Evolutionary conservation across 2,113 vertebrate species (phyloP).

Genomic region (Suncus etruscus): DNA sequence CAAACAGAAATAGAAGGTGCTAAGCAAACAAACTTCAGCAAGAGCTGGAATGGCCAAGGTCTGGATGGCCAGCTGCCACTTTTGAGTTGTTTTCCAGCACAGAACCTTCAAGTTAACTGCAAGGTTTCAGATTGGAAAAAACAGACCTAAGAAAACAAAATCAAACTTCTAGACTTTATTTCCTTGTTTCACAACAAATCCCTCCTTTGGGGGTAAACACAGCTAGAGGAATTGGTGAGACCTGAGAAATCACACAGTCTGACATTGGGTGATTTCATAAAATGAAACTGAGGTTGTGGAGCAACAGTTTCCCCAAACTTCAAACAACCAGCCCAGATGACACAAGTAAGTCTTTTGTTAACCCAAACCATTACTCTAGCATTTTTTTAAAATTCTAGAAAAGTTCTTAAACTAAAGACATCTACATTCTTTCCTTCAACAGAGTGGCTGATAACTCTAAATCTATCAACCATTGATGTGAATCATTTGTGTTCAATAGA

Average conservation of each 20-base stretch:
- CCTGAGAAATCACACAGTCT: not conserved
- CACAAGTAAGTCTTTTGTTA: not conserved
- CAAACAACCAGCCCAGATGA: not conserved
- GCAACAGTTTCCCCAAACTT: not conserved
- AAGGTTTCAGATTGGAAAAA: slow-evolving; percentile 69
- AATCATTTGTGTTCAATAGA: slow-evolving; percentile 39
- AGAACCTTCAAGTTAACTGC: slow-evolving; percentile 64
- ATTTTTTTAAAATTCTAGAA: slow-evolving; percentile 33
- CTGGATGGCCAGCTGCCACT: slow-evolving; percentile 72
- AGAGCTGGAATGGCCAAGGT: slow-evolving; percentile 74
- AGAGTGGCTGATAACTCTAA: not conserved
- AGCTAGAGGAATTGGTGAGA: slow-evolving; percentile 24
- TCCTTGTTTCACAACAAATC: slow-evolving; percentile 52
- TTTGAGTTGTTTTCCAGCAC: slow-evolving; percentile 75
- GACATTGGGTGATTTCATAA: not conserved
- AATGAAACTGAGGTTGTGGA: not conserved
- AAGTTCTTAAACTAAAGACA: slow-evolving; percentile 32
- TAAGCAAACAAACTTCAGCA: slow-evolving; percentile 76
- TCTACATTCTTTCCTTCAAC: not conserved
- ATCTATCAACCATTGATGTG: not conserved
- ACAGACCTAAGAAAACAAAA: slow-evolving; percentile 73
- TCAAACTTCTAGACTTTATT: slow-evolving; percentile 58
- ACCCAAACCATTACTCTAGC: not conserved
- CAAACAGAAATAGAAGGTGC: slow-evolving; percentile 81
- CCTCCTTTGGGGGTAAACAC: slow-evolving; percentile 34